phyloP scores from a whole-genome alignment of 2,888 invertebrate species.

The Cryptocephalus primarius region DNA sequence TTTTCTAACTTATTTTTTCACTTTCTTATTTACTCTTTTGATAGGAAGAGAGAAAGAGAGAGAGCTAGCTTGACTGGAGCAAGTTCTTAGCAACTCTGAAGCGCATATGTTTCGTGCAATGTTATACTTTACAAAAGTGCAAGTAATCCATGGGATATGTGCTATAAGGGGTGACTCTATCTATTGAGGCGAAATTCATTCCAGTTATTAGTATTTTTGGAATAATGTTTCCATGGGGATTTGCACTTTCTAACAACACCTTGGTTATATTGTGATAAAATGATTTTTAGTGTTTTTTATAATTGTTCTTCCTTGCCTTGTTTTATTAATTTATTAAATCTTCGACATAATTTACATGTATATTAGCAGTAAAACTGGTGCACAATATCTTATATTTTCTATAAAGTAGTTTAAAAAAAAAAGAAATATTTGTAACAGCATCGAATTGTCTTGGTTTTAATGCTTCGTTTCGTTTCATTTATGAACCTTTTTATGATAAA shows the following conservation, averaged over 20 bases:
- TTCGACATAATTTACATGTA: constrained; percentile 1
- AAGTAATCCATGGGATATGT: no score
- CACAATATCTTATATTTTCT: constrained; percentile 1
- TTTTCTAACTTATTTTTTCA: constrained; percentile 5
- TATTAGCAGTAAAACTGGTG: constrained; percentile 3
- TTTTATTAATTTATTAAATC: constrained; percentile 2
- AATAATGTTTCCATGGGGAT: no score
- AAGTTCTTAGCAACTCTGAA: constrained; percentile 15
- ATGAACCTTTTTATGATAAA: constrained; percentile 2
- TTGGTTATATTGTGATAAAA: constrained; percentile 11
- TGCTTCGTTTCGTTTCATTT: constrained; percentile 15
- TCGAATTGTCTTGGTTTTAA: no score
- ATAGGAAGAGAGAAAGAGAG: constrained; percentile 1
- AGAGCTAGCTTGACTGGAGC: constrained; percentile 6
- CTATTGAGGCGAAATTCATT: no score
- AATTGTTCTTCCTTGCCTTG: constrained; percentile 6
- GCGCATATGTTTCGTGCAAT: neutral
- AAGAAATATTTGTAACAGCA: constrained; percentile 1
- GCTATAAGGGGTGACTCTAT: no score
- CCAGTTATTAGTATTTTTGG: no score
- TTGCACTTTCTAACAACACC: constrained; percentile 6
- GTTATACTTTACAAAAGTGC: no score
- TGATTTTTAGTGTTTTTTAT: constrained; percentile 5
- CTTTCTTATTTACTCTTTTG: constrained; percentile 15
- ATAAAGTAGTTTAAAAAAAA: constrained; percentile 1